Percentiles rank a stretch among this genome's conserved stretches.
Evolutionary conservation across 2,888 invertebrate species (phyloP).

Genomic region (Aporophyla lueneburgensis): DNA sequence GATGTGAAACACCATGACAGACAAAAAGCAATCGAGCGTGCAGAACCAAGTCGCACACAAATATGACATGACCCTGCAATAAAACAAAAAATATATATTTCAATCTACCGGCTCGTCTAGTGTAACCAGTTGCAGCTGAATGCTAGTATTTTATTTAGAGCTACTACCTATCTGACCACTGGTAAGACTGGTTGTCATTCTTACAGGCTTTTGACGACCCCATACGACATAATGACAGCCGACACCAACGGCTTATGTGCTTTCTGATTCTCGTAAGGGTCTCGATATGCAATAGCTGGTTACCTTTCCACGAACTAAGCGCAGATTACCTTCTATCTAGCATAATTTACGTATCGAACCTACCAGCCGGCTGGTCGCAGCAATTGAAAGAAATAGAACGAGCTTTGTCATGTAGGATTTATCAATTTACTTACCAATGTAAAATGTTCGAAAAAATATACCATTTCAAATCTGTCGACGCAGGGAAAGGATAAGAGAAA

Average conservation of each 20-base stretch:
- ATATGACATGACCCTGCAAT: slow-evolving; percentile 43
- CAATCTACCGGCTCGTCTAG: neutral
- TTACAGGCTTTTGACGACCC: too few relatives aligned
- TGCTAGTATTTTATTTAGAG: too few relatives aligned
- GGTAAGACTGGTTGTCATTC: too few relatives aligned
- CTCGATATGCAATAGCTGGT: too few relatives aligned
- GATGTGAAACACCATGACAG: slow-evolving; percentile 61
- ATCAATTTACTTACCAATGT: slow-evolving; percentile 46
- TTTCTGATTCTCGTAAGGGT: too few relatives aligned
- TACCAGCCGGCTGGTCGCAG: too few relatives aligned
- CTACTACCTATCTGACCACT: too few relatives aligned
- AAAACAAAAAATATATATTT: neutral
- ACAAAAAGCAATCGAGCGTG: slow-evolving; percentile 58
- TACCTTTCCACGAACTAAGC: neutral
- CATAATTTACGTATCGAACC: too few relatives aligned
- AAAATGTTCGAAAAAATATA: slow-evolving; percentile 40
- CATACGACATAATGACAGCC: too few relatives aligned
- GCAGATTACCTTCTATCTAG: neutral
- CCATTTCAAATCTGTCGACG: slow-evolving; percentile 31
- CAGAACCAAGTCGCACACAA: slow-evolving; percentile 48
- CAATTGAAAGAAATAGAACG: neutral
- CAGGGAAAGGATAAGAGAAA: slow-evolving; percentile 51
- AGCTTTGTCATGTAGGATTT: neutral
- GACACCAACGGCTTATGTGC: neutral
- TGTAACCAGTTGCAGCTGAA: too few relatives aligned